phyloP scores from a whole-genome alignment of 1,140 invertebrate species.

The Amyelois transitella region DNA sequence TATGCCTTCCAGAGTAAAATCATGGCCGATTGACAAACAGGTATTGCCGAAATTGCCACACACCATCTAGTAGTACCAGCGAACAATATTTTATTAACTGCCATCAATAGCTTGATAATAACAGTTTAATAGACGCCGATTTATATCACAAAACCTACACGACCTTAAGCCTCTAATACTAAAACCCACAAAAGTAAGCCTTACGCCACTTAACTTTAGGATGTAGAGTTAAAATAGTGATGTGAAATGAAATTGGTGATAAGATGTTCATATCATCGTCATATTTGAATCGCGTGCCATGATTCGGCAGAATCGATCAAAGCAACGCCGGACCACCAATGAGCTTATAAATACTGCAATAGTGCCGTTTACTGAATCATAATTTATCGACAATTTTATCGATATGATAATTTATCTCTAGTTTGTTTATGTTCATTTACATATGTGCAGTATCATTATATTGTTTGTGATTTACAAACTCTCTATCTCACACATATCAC shows the following conservation, averaged over 20 bases:
- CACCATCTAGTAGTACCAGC: slow-evolving; percentile 18
- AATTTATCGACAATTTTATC: slow-evolving; percentile 8
- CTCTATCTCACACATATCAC: too few relatives aligned
- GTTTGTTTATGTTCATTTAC: too few relatives aligned
- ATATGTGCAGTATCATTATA: too few relatives aligned
- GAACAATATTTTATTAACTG: slow-evolving; percentile 68
- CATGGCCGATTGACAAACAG: background rate
- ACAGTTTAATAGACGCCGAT: slow-evolving; percentile 66
- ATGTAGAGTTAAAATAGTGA: background rate
- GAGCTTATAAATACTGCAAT: slow-evolving; percentile 31
- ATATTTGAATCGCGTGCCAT: slow-evolving; percentile 68
- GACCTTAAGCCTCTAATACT: background rate
- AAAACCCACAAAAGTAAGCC: slow-evolving; percentile 15
- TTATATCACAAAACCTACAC: slow-evolving; percentile 37
- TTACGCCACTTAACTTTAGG: slow-evolving; percentile 20
- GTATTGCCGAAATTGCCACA: slow-evolving; percentile 36
- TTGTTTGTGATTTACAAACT: too few relatives aligned
- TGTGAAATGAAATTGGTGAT: slow-evolving; percentile 22
- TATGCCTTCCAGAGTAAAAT: background rate
- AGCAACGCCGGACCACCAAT: slow-evolving; percentile 62
- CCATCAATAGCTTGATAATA: slow-evolving; percentile 61
- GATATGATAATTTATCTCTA: slow-evolving; percentile 3
- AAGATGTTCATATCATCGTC: slow-evolving; percentile 55
- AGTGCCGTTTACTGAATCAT: slow-evolving; percentile 21
- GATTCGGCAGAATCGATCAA: slow-evolving; percentile 68